A percentile compares a stretch with the other conserved stretches of the same genome.
These are phyloP conservation scores for Reticulitermes lucifugus DNA, from an alignment of 2,888 invertebrate genomes.

Conservation along the genomic window DNA sequence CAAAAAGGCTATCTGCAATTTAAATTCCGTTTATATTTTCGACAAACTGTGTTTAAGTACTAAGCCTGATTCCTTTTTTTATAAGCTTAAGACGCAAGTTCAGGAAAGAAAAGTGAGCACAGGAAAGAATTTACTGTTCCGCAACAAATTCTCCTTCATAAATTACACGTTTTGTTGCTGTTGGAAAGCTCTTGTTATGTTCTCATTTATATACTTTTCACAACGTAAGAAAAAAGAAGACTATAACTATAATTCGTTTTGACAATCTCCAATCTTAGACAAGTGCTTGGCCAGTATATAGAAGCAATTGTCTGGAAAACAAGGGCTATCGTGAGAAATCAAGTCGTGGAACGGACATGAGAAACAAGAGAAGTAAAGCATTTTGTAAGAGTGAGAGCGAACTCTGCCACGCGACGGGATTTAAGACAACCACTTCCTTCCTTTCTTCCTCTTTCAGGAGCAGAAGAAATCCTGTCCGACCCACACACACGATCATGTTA, in stretches of 20 bases:
- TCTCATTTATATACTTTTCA: neutral
- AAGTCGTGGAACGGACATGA: slow-evolving; percentile 7
- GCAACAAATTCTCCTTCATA: neutral
- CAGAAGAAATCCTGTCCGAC: neutral
- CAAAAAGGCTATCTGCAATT: neutral
- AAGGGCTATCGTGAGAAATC: slow-evolving; percentile 19
- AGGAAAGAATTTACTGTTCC: neutral
- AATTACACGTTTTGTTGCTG: neutral
- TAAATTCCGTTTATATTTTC: neutral
- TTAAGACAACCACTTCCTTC: slow-evolving; percentile 48
- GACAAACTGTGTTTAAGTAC: neutral
- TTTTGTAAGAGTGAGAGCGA: neutral
- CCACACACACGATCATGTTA: neutral
- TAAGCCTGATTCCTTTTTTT: neutral
- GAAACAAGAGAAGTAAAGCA: slow-evolving; percentile 10
- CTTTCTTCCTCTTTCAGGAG: neutral
- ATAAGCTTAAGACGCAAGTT: neutral
- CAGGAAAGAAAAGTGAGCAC: neutral
- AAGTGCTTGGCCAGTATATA: slow-evolving; percentile 18
- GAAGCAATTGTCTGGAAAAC: slow-evolving; percentile 39
- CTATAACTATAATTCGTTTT: slow-evolving; percentile 11
- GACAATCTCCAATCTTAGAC: neutral
- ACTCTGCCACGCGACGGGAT: slow-evolving; percentile 43
- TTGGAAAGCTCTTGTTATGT: neutral
- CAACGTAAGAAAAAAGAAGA: neutral